Evolutionary conservation across 2,113 vertebrate genomes (phyloP).

Genomic region (Corynorhinus townsendii): DNA sequence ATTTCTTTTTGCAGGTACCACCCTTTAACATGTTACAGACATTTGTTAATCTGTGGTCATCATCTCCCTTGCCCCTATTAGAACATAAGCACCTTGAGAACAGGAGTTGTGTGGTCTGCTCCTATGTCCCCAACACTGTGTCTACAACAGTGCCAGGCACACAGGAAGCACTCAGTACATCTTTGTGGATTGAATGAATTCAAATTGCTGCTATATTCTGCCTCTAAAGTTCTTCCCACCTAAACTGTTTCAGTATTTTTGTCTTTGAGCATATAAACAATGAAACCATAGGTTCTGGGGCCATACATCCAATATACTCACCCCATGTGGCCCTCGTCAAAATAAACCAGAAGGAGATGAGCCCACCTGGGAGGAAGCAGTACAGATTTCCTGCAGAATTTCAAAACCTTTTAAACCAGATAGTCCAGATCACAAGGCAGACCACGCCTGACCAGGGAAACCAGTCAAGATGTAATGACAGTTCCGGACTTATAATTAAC

Average conservation of each 20-base stretch:
- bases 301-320: not conserved
- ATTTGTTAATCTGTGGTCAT: not conserved
- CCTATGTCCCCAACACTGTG: not conserved
- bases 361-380: not conserved
- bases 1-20: not conserved
- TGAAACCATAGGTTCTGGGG: not conserved
- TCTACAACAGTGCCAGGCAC: not conserved
- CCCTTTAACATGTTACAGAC: not conserved
- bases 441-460: not conserved
- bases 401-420: conserved; percentile 9
- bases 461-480: not conserved
- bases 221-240: not conserved
- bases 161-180: not conserved
- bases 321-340: not conserved
- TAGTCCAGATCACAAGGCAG: not conserved
- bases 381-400: not conserved
- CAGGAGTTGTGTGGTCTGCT: not conserved
- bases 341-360: not conserved
- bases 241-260: not conserved
- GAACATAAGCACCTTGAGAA: not conserved
- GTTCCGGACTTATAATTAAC: conserved; percentile 22
- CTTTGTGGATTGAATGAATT: not conserved
- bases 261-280: not conserved
- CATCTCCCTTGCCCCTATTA: not conserved
- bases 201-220: not conserved